Base-by-base conservation (phyloP, 2,113 vertebrate genomes). In the Gymnobelideus leadbeateri region DNA sequence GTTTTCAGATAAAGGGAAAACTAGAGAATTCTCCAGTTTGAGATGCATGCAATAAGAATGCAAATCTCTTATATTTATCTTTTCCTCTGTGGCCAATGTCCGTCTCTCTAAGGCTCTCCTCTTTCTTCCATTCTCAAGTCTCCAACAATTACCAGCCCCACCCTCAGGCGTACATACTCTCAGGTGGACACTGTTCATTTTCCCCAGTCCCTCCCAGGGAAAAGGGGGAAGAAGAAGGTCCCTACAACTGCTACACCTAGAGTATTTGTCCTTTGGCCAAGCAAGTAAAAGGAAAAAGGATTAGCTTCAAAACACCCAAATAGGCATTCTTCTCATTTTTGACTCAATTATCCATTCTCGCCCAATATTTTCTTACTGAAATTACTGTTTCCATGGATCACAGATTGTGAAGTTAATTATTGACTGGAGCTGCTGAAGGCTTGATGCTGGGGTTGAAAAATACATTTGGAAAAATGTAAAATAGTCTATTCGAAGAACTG, bases 361-460 rank as follows among this genome's bases (percentile, higher is more conserved):
- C 68, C n/a, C n/a, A 84, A 84, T n/a, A 84, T 84, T 84, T 84
- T 84, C 68, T 84, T 84, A 84, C 68, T 43, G 68, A 84, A 84
- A 84, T 84, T 8, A 84, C 7, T 84, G n/a, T 84, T 84, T 84
- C 37, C 68, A 84, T 84, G 68, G 68, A 84, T 84, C 68, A 84
- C 68, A 84, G 68, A 84, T 21, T 84, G 68, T 84, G 68, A 84
- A 84, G 68, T 84, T 84, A 43, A 84, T 84, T 84, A 84, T 84
- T 84, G n/a, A 84, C n/a, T 84, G 68, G 68, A 84, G n/a, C 68
- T 84, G n/a, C 68, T 84, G n/a, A 84, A 84, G 16, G 68, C 68
- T 84, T 84, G 68, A 84, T 84, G n/a, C 68, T 43, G 68, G 19
- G n/a, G 19, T 43, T 84, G 68, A 84, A 84, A 43, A 84, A 84